phyloP scores from a whole-genome alignment of 1,140 invertebrate species.

The Brachionus koreanus region DNA sequence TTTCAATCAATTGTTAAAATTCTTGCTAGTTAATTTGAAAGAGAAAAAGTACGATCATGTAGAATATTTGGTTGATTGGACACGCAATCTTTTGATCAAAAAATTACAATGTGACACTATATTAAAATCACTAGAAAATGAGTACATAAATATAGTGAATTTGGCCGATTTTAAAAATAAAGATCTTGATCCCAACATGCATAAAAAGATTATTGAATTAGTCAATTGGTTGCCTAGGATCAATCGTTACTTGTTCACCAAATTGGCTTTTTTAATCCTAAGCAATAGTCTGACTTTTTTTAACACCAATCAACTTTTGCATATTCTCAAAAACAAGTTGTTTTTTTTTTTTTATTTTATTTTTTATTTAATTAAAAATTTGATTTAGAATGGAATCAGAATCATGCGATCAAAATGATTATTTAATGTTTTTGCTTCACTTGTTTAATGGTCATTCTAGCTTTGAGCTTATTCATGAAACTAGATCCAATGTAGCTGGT shows the following conservation, averaged over 20 bases:
- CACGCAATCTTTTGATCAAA: neutral
- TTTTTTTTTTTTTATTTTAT: neutral
- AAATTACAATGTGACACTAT: neutral
- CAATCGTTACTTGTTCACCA: slow-evolving; percentile 25
- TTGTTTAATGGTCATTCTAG: slow-evolving; percentile 17
- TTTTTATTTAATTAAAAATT: neutral
- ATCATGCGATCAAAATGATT: slow-evolving; percentile 13
- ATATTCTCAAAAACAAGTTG: neutral
- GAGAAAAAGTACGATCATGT: neutral
- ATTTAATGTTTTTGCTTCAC: slow-evolving; percentile 26
- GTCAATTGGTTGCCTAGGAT: neutral
- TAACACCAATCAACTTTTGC: neutral
- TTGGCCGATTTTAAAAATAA: slow-evolving; percentile 13
- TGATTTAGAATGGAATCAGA: neutral
- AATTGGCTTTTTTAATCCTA: slow-evolving; percentile 31
- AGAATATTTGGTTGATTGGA: neutral
- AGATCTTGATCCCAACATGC: neutral
- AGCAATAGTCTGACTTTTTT: neutral
- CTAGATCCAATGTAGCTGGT: neutral
- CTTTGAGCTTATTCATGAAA: neutral
- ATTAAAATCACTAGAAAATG: neutral
- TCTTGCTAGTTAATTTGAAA: neutral
- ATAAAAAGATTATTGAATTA: slow-evolving; percentile 16
- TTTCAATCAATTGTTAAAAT: neutral
- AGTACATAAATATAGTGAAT: slow-evolving; percentile 3